Base-by-base conservation (phyloP, 2,797 vertebrate species). In the Hemibagrus guttatus region DNA sequence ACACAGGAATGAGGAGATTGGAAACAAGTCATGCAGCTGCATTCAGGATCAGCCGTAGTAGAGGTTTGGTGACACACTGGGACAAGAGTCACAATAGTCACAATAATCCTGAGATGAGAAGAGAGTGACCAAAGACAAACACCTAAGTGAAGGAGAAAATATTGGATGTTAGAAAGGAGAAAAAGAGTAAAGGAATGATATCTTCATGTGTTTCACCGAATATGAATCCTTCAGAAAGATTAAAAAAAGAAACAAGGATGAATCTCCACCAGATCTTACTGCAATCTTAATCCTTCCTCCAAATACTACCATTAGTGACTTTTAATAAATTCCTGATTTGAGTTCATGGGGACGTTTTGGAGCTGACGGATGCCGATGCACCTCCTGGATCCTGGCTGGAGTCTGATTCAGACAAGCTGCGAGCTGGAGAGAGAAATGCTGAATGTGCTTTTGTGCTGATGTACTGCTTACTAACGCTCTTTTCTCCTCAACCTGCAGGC, bases 381-480 rank as follows among this genome's bases (percentile, higher is more conserved):
- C 54, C 16, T 54, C 16, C 75, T 7, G 54, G 52, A 19, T 59
- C 17, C 8, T 56, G 52, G 4, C 26, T 54, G n/a, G 52, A 76
- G 52, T 56, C 52, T 56, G 8, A 76, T 76, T 31, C n/a, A 76
- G 23, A 52, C 12, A 26, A n/a, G 46, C 23, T 49, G 71, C 19
- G 12, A 31, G 49, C 46, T 54, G 74, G 3, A 76, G 26, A 46
- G 46, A 79, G 76, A 80, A 80, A 26, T 13, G 76, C 56, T 80
- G 76, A 80, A 59, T 61, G 54, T 80, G 76, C 76, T 26, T 39
- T 80, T 80, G 91, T 87, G 88, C 90, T 87, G 85, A 28, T 89
- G 81, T 84, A 81, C 83, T 80, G 68, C 76, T 80, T 80, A 80
- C 56, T 26, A 80, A 80, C 2, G 21, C 54, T 39, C 76, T 59